Evolutionary conservation across 2,888 invertebrate genomes (phyloP).

Genomic region (Tenthredo mesomela): DNA sequence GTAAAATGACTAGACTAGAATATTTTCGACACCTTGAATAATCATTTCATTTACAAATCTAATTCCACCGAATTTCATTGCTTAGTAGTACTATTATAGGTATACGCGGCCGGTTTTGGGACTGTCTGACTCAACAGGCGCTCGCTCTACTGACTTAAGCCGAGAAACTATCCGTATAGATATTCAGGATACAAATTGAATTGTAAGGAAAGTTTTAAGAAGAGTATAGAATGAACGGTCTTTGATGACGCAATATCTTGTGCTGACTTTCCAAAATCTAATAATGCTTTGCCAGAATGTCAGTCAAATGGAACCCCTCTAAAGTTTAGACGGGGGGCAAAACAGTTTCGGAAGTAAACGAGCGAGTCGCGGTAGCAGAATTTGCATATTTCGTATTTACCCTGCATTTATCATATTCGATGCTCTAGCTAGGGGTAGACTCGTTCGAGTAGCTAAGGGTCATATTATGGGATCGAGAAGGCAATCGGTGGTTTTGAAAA

Average conservation of each 20-base stretch:
- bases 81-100: no score
- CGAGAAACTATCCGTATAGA: neutral
- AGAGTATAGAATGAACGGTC: neutral
- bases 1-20: neutral
- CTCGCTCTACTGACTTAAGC: neutral
- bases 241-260: neutral
- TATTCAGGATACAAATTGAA: neutral
- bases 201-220: neutral
- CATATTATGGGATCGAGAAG: neutral
- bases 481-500: neutral
- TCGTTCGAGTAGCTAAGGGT: neutral
- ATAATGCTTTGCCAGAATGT: slow-evolving; percentile 2
- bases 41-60: neutral
- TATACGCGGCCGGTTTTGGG: neutral
- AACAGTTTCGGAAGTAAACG: neutral
- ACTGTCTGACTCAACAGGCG: slow-evolving; percentile 30
- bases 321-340: neutral
- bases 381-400: slow-evolving; percentile 26
- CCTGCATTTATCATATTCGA: neutral
- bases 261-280: slow-evolving; percentile 4
- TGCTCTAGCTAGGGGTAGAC: neutral
- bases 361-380: slow-evolving; percentile 1
- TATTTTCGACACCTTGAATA: neutral
- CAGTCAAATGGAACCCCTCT: neutral
- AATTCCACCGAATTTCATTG: neutral